Base-by-base conservation (phyloP, 2,113 vertebrate species). In the Charina bottae region DNA sequence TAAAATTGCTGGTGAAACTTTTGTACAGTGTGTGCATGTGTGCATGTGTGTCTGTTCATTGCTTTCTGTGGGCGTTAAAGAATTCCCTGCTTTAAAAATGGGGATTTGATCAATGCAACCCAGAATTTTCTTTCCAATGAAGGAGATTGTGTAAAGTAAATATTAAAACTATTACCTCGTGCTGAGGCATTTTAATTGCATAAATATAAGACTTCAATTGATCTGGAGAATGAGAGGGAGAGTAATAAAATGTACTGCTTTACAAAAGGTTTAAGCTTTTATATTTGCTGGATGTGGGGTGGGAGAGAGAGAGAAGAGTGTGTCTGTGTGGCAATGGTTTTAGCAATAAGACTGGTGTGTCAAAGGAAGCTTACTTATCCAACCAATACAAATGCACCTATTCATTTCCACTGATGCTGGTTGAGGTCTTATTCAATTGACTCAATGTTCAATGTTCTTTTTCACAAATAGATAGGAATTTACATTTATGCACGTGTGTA, bases 261-360 rank as follows among this genome's bases (percentile, higher is more conserved):
- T 96, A 91, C 95, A 95, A 93, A 96, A 95, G 83, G 85, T 86
- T 94, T 84, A 83, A 92, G 94, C 94, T 95, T 94, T 95, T 91
- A 95, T 95, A 85, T 92, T 89, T 37, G 88, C 23, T 56, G 90
- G 0, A 87, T 87, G 9, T 85, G 90, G 54, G 19, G 42, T 15
- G 23, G 11, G 6, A 58, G 23, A 37, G n/a, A 56, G 21, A 59
- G 33, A 0, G 1, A 55, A 85, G 7, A 93, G 64, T 90, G 92
- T 85, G 55, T 89, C 37, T 37, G 33, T 78, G 13, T 0, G 2
- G 33, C 33, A 78, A 37, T 9, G 83, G 46, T 64, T 86, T 58
- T 19, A 59, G 17, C 10, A 88, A 88, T 0, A 6, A 91, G 72
- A 28, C 0, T 7, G 9, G 58, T 33, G 10, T 60, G 56, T 59